phyloP scores from a whole-genome alignment of 1,140 invertebrate genomes.

The Drosophila orosa region DNA sequence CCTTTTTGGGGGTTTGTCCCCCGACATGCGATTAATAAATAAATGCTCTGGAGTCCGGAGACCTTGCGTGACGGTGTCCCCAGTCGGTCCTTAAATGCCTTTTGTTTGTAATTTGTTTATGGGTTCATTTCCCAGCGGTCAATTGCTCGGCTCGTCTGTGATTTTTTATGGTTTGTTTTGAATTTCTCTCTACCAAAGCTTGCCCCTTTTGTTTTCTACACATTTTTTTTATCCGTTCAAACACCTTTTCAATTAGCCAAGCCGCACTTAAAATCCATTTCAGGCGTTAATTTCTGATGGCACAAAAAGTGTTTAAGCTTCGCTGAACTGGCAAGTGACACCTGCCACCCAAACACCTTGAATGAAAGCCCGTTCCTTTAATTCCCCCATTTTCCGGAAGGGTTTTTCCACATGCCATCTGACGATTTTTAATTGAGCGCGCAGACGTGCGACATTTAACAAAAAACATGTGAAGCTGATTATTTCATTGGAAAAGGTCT shows the following conservation, averaged over 20 bases:
- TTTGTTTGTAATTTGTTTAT: constrained; percentile 77
- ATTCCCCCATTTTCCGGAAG: constrained; percentile 14
- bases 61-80: constrained; percentile 60
- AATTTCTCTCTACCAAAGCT: constrained; percentile 32
- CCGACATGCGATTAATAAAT: constrained; percentile 82
- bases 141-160: constrained; percentile 80
- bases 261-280: constrained; percentile 78
- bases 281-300: constrained; percentile 72
- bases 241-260: constrained; percentile 77
- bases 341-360: constrained; percentile 53
- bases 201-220: constrained; percentile 52
- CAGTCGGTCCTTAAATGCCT: constrained; percentile 63
- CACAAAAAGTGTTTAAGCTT: constrained; percentile 66
- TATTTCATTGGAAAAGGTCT: constrained; percentile 40
- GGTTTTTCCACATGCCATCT: constrained; percentile 30
- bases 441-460: constrained; percentile 64
- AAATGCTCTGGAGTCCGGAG: constrained; percentile 50
- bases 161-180: constrained; percentile 60
- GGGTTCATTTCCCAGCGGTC: constrained; percentile 84
- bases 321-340: constrained; percentile 71
- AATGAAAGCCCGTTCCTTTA: constrained; percentile 4
- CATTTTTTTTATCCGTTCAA: constrained; percentile 25
- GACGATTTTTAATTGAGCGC: constrained; percentile 69
- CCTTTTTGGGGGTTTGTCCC: constrained; percentile 33
- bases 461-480: constrained; percentile 39